Evolutionary conservation across 2,888 invertebrate species (phyloP), one percentile per base, ranked within the genome.

Genomic region (Drosophila gaucha): DNA sequence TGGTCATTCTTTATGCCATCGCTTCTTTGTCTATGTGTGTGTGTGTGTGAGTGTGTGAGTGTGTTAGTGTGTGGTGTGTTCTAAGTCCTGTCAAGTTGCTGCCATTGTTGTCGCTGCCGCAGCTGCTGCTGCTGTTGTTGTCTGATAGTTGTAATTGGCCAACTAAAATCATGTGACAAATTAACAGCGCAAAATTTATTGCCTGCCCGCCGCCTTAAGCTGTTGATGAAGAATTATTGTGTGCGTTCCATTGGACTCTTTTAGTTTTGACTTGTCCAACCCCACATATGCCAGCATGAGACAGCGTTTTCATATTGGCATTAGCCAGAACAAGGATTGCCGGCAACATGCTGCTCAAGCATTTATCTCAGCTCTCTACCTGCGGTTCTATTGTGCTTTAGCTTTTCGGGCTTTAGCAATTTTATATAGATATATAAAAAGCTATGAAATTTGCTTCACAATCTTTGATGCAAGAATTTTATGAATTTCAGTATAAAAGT

Each of bases 101-200:
- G 83, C 68, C 77, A 77, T 78, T 74, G 75, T 74, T 80, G 80
- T 70, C 67, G 64, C 72, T 69, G 72, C 64, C 62, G 14, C 14
- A 1, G 60, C 38, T 52, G 50, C 58, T 10, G 6, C 49, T 52
- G 44, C 50, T 80, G 72, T 49, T 75, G 64, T 77, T 86, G 82
- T 62, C 76, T 72, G 87, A 76, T 80, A 77, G 75, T 82, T 86
- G 83, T 86, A 89, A 89, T 89, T 86, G 89, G 86, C 86, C 80
- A 84, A 86, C 88, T 86, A 89, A 80, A 89, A 84, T 80, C 88
- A 80, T 89, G 83, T 86, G 90, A 90, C 88, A 89, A 89, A 90
- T 90, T 88, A 89, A 88, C 88, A 86, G 86, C 80, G 74, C 73
- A 82, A 80, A 80, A 89, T 89, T 89, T 90, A 90, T 89, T 86